Evolutionary conservation across 2,888 invertebrate genomes (phyloP).

Genomic region (Hydropsyche betteni): DNA sequence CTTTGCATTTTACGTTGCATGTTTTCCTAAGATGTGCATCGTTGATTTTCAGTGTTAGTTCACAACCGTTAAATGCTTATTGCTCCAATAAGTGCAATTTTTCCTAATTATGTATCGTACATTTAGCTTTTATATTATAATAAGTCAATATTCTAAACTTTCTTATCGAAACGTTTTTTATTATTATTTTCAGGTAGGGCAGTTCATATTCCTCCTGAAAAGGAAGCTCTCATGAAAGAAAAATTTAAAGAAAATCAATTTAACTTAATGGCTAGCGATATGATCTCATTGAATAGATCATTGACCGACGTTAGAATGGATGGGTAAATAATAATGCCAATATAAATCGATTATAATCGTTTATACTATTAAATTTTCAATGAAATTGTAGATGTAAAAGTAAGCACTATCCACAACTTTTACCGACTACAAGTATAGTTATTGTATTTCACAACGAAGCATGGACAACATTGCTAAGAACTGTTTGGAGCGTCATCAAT

Average conservation of each 20-base stretch:
- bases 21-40: neutral
- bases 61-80: constrained; percentile 21
- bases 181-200: constrained; percentile 68
- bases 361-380: too few relatives aligned
- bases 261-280: constrained; percentile 96
- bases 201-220: constrained; percentile 88
- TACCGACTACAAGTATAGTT: constrained; percentile 95
- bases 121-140: neutral
- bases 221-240: constrained; percentile 90
- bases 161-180: too few relatives aligned
- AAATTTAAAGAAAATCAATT: constrained; percentile 99
- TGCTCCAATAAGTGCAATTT: constrained; percentile 6
- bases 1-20: neutral
- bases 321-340: constrained; percentile 72
- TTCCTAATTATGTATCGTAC: neutral
- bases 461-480: constrained; percentile 94
- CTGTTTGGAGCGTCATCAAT: constrained; percentile 97
- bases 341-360: too few relatives aligned
- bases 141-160: constrained; percentile 20
- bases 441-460: constrained; percentile 99
- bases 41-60: constrained; percentile 25
- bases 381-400: constrained; percentile 73
- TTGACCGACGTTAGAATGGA: constrained; percentile 92
- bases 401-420: constrained; percentile 78
- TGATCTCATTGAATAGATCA: constrained; percentile 95